Conservation (phyloP, 2,888 invertebrate species). For the Odontocolon sp. region DNA sequence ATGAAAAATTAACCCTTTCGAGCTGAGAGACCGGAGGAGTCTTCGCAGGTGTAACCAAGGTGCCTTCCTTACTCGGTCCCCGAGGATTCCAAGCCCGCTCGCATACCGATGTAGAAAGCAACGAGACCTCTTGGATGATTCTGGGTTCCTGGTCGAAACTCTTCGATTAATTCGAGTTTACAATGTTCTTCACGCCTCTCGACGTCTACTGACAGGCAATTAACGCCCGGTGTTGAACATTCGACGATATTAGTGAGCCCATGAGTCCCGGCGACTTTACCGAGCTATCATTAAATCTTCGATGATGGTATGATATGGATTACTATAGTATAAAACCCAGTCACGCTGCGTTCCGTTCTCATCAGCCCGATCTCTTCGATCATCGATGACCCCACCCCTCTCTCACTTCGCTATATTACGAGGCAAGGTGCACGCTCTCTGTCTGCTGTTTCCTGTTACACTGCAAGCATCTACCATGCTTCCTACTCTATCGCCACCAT, state of each 20-base stretch:
- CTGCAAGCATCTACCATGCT: not conserved
- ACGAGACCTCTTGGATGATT: conserved; percentile 56
- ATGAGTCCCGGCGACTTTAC: not conserved
- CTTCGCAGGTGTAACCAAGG: conserved; percentile 6
- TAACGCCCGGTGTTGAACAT: conserved; percentile 64
- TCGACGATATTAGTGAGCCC: conserved; percentile 21
- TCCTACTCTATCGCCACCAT: conserved; percentile 58
- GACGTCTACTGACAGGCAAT: conserved; percentile 68
- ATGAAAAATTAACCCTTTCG: conserved; percentile 72
- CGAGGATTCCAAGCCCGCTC: not conserved
- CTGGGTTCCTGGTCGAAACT: conserved; percentile 69
- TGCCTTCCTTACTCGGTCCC: conserved; percentile 1
- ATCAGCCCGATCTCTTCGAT: conserved; percentile 8
- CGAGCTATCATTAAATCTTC: conserved; percentile 2
- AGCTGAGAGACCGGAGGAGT: conserved; percentile 22
- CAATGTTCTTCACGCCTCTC: conserved; percentile 77
- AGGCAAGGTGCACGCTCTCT: not conserved
- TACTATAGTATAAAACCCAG: not conserved
- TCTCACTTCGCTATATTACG: not conserved
- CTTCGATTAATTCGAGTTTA: conserved; percentile 78
- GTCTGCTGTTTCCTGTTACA: conserved; percentile 4
- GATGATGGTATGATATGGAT: not conserved
- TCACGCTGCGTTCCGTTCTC: not conserved
- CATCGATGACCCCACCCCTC: conserved; percentile 1
- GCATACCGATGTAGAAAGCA: not conserved